Evolutionary conservation across 2,113 vertebrate genomes (phyloP), one percentile per base, ranked within the genome.

Genomic region (Hyaena hyaena): DNA sequence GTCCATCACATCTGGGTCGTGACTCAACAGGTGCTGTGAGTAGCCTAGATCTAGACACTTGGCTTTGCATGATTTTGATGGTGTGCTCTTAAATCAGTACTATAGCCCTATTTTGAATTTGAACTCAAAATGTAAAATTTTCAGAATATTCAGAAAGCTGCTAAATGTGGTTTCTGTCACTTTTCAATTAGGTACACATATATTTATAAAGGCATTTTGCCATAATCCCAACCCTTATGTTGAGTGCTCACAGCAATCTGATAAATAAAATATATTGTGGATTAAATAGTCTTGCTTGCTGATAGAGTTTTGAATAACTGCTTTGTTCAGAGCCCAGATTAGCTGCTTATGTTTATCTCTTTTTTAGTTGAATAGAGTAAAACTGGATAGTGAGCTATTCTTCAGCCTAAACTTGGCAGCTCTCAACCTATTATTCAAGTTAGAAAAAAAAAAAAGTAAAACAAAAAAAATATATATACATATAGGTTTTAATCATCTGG

Each of bases 261-360:
- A 15, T 43, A 83, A 45, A 31, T 73, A 63, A 89, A 90, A 55
- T 65, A 58, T 16, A 12, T 39, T 26, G 23, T 33, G 0, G 31
- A 53, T 82, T 73, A 79, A 90, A 33, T 24, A 79, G 19, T 39
- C 0, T 39, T 55, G 2, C 12, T 61, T 85, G 15, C 16, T 73
- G n/a, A 45, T 50, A 8, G 0, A 66, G 12, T 88, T 87, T 84
- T 81, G 35, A 68, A 63, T 26, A 45, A 43, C 1, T 86, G 5
- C 31, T 82, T 94, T 58, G 63, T n/a, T 48, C 9, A 68, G 43
- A 50, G 35, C 14, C 26, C n/a, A 33, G 26, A 2, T 83, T 63
- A 74, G 39, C 15, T 89, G 80, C 43, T 92, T 89, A 33, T 7
- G 48, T 35, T 97, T 28, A 90, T 82, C 26, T 97, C 24, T 74